These are phyloP conservation scores for Salvelinus namaycush DNA, from an alignment of 2,113 vertebrate species.

Conservation along the genomic window DNA sequence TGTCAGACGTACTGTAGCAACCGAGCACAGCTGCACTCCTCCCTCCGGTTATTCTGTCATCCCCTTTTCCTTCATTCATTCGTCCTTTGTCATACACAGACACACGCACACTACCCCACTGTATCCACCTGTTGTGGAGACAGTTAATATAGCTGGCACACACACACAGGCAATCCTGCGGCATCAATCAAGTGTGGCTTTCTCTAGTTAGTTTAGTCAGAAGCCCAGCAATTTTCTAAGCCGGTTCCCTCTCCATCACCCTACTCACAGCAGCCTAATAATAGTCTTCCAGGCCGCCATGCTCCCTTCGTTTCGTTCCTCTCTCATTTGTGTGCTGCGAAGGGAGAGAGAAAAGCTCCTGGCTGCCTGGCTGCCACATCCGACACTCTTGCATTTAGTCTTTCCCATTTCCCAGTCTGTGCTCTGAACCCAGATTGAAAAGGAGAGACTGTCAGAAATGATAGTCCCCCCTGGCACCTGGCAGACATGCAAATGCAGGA, in stretches of 20 bases:
- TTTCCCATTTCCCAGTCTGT: conserved; percentile 4
- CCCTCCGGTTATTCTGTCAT: background rate
- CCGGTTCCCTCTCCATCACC: background rate
- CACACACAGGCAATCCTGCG: background rate
- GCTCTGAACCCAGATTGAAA: conserved; percentile 31
- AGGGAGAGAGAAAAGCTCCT: background rate
- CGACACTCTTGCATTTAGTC: background rate
- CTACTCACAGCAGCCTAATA: background rate
- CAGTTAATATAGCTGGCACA: background rate
- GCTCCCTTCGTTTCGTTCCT: background rate
- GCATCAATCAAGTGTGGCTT: background rate
- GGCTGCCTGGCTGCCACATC: background rate
- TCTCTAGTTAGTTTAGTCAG: background rate
- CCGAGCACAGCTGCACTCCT: background rate
- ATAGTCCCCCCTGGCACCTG: conserved; percentile 6
- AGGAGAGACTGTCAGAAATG: background rate
- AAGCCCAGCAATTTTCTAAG: background rate
- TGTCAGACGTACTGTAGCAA: background rate
- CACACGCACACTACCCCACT: background rate
- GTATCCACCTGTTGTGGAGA: background rate
- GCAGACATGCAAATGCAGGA: conserved; percentile 18
- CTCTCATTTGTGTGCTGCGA: background rate
- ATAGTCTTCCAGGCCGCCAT: background rate
- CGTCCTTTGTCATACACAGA: conserved; percentile 4
- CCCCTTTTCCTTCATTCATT: background rate